Base-by-base conservation (phyloP, 1,140 invertebrate species). In the Aplysia californica region DNA sequence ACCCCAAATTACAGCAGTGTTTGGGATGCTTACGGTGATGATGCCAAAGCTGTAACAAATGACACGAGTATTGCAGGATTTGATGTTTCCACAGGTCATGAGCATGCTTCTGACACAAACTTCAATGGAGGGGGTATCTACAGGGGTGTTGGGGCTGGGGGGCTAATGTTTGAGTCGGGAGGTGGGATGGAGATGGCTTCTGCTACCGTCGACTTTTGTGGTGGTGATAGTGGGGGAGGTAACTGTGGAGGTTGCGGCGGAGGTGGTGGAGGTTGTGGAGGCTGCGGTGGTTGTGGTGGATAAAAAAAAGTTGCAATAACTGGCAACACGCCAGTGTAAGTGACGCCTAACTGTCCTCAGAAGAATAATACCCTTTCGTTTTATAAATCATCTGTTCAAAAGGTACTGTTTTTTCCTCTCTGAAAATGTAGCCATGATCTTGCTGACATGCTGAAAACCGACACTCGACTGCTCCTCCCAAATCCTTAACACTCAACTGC, bases 31-130 rank as follows among this genome's bases (percentile, higher is more conserved):
- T 61, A 39, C n/a, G 55, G 31, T 23, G 44, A 76, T 23, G 36
- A 56, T 64, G 38, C 20, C 2, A 59, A 36, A 3, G 23, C 3
- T 70, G 10, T 64, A 56, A 15, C 31, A 1, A 66, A n/a, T 36
- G 64, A 56, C 29, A 31, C 41, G 20, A 65, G 59, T 56, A 68
- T 35, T 31, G 74, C 41, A 55, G 74, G 65, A n/a, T 59, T 55
- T 67, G 65, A 26, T 2, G 55, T 29, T 1, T 39, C 10, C 36
- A 61, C 33, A 1, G 56, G 38, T 38, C 26, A 73, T 61, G 55
- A 23, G 6, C 15, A 15, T 15, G 44, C 15, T n/a, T 4, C 23
- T 41, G 61, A 66, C 1, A 31, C 26, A 1, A n/a, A 23, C 21
- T 20, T 10, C 29, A 41, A 23, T 15, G 33, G 41, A 0, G 70